Evolutionary conservation across 1,140 invertebrate species (phyloP), one percentile per base, ranked within the genome.

Genomic region (Battus philenor): DNA sequence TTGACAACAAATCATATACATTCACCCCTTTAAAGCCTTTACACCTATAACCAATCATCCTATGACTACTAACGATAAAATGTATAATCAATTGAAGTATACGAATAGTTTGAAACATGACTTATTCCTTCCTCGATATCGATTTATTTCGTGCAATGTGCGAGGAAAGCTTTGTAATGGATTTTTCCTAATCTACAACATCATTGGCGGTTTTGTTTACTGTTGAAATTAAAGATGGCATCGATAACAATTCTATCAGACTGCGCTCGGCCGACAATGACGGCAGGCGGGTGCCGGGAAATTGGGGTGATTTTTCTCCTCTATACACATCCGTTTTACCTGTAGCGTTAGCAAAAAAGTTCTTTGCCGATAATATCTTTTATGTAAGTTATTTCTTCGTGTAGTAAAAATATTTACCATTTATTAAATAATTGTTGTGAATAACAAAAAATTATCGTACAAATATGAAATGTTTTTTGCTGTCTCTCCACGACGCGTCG

Each of bases 241-340:
- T 76, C 63, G 81, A 84, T 81, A 86, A 80, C 74, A 80, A 66
- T 81, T 81, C 74, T 73, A 84, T 85, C 75, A 82, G 61, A 56
- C 50, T 38, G 59, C 53, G 51, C 53, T 61, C 61, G 50, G 57
- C 55, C 69, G 66, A 74, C 66, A 64, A 66, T 67, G 54, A 62
- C 55, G 57, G 58, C 59, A 53, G 27, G 58, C 49, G 50, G 59
- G 36, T 52, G 39, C 45, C 11, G 46, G 58, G 76, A 79, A 82
- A 82, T 84, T 85, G 78, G 76, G 78, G 78, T 82, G 81, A 84
- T 85, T 84, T 85, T 85, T 86, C 80, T 82, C 59, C 64, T 62
- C 69, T 68, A 67, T 81, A 53, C 78, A 75, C 68, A 60, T 70
- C 68, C 57, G 54, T 30, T 47, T 53, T 50, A 27, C 30, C 43